Evolutionary conservation across 2,797 vertebrate species (phyloP), one percentile per base, ranked within the genome.

Genomic region (Poeciliopsis infans): DNA sequence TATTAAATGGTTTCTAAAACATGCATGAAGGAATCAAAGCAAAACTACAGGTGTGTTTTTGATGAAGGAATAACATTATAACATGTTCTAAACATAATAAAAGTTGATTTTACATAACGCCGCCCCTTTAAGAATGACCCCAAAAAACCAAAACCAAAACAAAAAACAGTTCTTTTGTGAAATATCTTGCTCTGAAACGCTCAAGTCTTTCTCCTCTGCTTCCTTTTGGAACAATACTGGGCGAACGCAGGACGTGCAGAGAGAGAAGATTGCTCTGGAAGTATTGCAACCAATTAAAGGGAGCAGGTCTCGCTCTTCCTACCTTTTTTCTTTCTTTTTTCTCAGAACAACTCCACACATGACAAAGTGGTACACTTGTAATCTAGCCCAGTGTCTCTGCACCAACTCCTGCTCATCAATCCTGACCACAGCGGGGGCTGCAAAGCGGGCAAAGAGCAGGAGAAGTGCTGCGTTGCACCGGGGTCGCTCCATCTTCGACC

Each of bases 281-380:
- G 82, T 85, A 92, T 91, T 92, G 91, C 87, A 90, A 90, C 92
- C 93, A 95, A 94, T 95, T 95, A 95, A 93, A 93, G 85, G 72
- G 79, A 91, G 85, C 79, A 64, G 80, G 6, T 85, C 86, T 87
- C 66, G 84, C 20, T 51, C 49, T 23, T 51, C 23, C 49, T 51
- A 23, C 49, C 20, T 51, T 51, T 23, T 23, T 51, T 51, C 47
- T 20, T 16, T 47, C 5, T 47, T 47, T 16, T 51, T 83, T 94
- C 88, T 88, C 88, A 92, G 87, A 94, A 90, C 72, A 85, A 81
- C 88, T 84, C 90, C 84, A 85, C 88, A 91, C 79, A 90, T 94
- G 95, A 95, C 94, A 94, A 94, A 94, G 93, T 84, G 89, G 13
- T 83, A 69, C 83, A 92, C 93, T 94, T 94, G 94, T 94, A 95